Evolutionary conservation across 2,113 vertebrate species (phyloP), one percentile per base, ranked within the genome.

Genomic region (Neogobius melanostomus): DNA sequence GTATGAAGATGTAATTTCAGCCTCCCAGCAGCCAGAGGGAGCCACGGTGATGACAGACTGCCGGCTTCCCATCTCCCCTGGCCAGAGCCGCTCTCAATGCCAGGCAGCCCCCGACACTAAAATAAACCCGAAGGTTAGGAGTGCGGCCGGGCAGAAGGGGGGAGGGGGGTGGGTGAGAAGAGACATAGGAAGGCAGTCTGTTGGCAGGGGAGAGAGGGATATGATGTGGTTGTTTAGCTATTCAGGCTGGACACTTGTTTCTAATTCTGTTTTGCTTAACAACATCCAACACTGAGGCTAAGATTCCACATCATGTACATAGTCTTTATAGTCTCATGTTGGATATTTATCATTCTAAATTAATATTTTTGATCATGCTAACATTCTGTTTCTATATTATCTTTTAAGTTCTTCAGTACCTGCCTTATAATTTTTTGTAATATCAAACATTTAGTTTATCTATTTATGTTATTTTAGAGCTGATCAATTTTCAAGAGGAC

Each of bases 1-100:
- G 95, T 94, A 94, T 64, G 62, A 64, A 95, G 95, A 95, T 96
- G 95, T 95, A 96, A 96, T 97, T 96, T 94, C 95, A 96, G 94
- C 92, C 95, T 95, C 92, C 92, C 92, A 93, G 93, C 95, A 97
- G 96, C 95, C 95, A 96, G 95, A 94, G 95, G 95, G 94, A 95
- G 96, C 93, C 94, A 93, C 92, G 93, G 92, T 92, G 84, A 89
- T 83, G 85, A 88, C 75, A 86, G 81, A 83, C 51, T 51, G 64
- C 6, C 70, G 65, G 66, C 46, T 61, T 42, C 64, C 28, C 57
- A 56, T 46, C 53, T 71, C 6, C 72, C 28, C 66, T 64, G 49
- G 64, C 59, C 59, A 36, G 72, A 59, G 36, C 66, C 67, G 59
- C 67, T 47, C 65, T 36, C 28, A 36, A 36, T 36, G 28, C 51